Evolutionary conservation across 2,113 vertebrate species (phyloP), one percentile per base, ranked within the genome.

Genomic region (Garra rufa): DNA sequence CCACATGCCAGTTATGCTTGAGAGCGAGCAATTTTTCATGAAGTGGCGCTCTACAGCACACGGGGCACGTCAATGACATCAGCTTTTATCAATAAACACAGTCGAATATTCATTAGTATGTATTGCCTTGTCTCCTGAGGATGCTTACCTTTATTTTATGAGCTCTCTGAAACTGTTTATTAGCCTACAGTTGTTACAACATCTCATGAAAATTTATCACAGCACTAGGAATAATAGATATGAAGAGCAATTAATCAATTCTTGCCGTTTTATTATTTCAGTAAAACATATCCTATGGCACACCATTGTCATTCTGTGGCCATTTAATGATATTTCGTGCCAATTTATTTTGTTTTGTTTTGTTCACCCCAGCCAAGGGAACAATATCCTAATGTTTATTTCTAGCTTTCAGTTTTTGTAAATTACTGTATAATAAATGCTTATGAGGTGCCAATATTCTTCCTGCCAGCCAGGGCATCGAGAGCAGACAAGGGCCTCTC

Each of bases 401-500:
- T 70, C 81, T 76, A 57, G 24, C 78, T 70, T 67, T 84, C 79
- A 41, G 43, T 50, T 71, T 41, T 87, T 89, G 82, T 89, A 81
- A 1, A 84, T 88, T 74, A n/a, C n/a, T n/a, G n/a, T n/a, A 89
- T 92, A 88, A 79, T 71, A 88, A 85, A 90, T 90, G 89, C 86
- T 90, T 88, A 88, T 89, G 84, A 76, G 63, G 73, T 83, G 50
- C 87, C 83, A 38, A 50, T 43, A 30, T 85, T 52, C 38, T 87
- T 78, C 57, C 87, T 75, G 65, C 86, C 90, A 88, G 89, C 87
- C 86, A 88, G 84, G 83, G 82, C 85, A 80, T 85, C 89, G 85
- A 88, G 86, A 90, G 82, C 88, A 86, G 88, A 83, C 87, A 38
- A 15, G 57, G 75, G 81, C 79, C 74, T 93, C 92, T 94, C 90